A percentile compares a stretch with the other conserved stretches of the same genome.
Conservation (phyloP, 1,140 invertebrate genomes). For the Bombus impatiens region DNA sequence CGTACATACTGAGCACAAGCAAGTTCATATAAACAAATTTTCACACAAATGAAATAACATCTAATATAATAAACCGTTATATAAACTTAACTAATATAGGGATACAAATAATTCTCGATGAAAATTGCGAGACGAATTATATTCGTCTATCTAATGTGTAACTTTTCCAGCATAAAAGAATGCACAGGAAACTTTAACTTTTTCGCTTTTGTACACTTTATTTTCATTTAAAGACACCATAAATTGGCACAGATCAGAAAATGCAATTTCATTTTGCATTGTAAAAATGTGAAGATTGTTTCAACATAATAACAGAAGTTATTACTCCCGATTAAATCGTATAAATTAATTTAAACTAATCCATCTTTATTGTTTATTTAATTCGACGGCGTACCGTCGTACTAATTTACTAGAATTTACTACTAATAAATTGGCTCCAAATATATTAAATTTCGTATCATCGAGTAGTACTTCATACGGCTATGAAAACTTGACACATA, state of each 20-base stretch:
- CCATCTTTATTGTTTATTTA: neutral
- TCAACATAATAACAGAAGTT: neutral
- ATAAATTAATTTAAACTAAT: neutral
- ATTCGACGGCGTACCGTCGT: too few species aligned
- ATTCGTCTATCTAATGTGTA: neutral
- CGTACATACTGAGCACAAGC: neutral
- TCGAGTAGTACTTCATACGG: too few species aligned
- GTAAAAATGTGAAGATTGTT: neutral
- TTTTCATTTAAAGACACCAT: neutral
- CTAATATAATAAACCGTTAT: neutral
- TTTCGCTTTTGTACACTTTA: neutral
- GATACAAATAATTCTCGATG: neutral
- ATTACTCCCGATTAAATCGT: neutral
- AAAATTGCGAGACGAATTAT: neutral
- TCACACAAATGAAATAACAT: neutral
- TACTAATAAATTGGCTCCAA: too few species aligned
- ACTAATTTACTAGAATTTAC: too few species aligned
- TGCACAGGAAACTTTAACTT: neutral
- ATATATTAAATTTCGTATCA: too few species aligned
- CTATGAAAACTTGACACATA: too few species aligned
- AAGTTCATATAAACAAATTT: neutral
- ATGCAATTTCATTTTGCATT: neutral
- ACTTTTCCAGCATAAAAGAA: neutral
- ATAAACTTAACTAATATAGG: neutral
- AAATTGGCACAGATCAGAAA: neutral